A percentile compares a stretch with the other conserved stretches of the same genome.
These are phyloP conservation scores for Aythya baeri DNA, from an alignment of 2,113 vertebrate genomes.

Conservation along the genomic window DNA sequence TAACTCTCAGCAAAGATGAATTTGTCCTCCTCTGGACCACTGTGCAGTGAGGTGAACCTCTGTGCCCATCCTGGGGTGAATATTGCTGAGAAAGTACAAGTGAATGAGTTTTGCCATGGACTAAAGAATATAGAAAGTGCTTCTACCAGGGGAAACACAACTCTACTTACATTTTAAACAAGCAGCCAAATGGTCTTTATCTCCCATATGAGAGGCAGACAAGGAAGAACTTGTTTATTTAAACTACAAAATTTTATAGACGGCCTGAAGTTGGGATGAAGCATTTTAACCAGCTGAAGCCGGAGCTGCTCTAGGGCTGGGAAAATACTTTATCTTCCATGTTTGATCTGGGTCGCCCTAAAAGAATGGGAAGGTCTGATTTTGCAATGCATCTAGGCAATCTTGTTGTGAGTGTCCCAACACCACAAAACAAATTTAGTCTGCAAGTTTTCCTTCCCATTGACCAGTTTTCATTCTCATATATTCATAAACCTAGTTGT, in stretches of 20 bases:
- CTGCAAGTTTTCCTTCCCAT: not conserved
- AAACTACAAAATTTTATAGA: constrained; percentile 23
- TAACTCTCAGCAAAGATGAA: not conserved
- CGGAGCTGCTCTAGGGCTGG: not conserved
- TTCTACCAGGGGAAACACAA: not conserved
- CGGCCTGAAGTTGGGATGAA: not conserved
- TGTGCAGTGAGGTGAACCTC: not conserved
- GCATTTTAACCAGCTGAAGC: constrained; percentile 29
- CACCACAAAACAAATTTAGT: not conserved
- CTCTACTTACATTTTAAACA: not conserved
- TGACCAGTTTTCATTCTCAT: not conserved
- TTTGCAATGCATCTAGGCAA: not conserved
- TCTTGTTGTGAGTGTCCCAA: not conserved
- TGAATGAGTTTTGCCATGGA: not conserved
- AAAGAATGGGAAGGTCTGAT: not conserved
- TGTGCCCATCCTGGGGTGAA: not conserved
- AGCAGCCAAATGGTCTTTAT: not conserved
- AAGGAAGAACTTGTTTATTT: constrained; percentile 47
- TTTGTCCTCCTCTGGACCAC: not conserved
- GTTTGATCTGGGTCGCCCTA: not conserved
- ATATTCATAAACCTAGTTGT: not conserved
- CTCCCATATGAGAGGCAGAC: not conserved
- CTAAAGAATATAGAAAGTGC: not conserved
- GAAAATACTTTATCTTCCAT: constrained; percentile 19
- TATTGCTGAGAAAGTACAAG: not conserved